Evolutionary conservation across 1,140 invertebrate genomes (phyloP).

Genomic region (Lerema accius): DNA sequence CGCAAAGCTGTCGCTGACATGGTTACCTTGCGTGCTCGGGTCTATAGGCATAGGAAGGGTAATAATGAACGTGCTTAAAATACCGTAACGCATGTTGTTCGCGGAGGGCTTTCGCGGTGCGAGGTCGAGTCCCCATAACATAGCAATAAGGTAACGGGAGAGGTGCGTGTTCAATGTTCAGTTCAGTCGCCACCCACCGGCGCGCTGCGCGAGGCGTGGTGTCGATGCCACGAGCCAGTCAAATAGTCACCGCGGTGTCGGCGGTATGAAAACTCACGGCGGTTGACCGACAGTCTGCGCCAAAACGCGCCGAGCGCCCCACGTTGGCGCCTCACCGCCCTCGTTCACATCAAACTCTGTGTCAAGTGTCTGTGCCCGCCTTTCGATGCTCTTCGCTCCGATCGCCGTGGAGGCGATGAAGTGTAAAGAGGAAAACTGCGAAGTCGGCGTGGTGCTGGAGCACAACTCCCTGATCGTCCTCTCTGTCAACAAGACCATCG

Average conservation of each 20-base stretch:
- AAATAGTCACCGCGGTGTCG: constrained; percentile 69
- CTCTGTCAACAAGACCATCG: constrained; percentile 79
- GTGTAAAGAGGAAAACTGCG: constrained; percentile 83
- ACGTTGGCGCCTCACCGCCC: constrained; percentile 54
- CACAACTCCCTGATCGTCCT: constrained; percentile 80
- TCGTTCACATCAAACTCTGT: constrained; percentile 41
- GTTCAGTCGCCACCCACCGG: constrained; percentile 71
- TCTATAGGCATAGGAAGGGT: constrained; percentile 22
- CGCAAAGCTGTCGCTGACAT: constrained; percentile 22
- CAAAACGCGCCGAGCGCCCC: constrained; percentile 62
- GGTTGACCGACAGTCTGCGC: constrained; percentile 68
- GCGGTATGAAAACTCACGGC: constrained; percentile 58
- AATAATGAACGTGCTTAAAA: constrained; percentile 34
- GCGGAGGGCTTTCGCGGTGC: constrained; percentile 66
- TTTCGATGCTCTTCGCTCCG: constrained; percentile 79
- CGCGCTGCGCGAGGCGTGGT: constrained; percentile 71
- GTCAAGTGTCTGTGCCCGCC: constrained; percentile 67
- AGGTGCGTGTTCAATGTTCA: constrained; percentile 68
- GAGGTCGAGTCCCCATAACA: constrained; percentile 77
- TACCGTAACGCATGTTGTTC: constrained; percentile 52
- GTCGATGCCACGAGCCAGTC: constrained; percentile 59
- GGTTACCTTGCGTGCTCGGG: constrained; percentile 3
- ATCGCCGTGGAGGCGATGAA: constrained; percentile 80
- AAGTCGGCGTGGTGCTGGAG: constrained; percentile 79
- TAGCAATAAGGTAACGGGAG: constrained; percentile 79